These are phyloP conservation scores for Athene cunicularia DNA, from an alignment of 2,113 vertebrate species.

Conservation along the genomic window DNA sequence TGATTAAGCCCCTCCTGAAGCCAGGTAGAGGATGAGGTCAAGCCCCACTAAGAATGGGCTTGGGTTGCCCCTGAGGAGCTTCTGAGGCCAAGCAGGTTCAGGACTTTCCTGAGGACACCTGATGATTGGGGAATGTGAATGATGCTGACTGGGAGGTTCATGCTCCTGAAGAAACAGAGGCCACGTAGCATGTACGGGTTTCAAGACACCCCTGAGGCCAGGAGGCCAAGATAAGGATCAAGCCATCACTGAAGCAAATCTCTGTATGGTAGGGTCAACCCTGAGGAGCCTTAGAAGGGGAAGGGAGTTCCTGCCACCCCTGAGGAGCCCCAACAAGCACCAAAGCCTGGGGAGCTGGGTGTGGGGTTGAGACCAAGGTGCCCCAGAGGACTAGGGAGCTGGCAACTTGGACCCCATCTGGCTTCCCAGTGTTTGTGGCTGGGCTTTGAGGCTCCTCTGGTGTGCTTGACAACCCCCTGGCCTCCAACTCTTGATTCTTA, in stretches of 20 bases:
- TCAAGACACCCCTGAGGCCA: not conserved
- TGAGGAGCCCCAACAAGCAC: rapidly evolving
- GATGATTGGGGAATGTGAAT: not conserved
- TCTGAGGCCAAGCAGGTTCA: not conserved
- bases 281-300: not conserved
- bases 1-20: not conserved
- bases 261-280: not conserved
- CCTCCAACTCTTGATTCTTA: not conserved
- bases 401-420: not conserved
- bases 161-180: not conserved
- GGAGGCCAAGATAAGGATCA: not conserved
- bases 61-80: not conserved
- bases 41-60: not conserved
- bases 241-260: rapidly evolving
- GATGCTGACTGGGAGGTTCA: not conserved
- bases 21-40: not conserved
- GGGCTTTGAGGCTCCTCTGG: not conserved
- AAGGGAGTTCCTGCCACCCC: not conserved
- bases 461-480: not conserved
- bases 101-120: not conserved
- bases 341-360: not conserved
- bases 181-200: rapidly evolving
- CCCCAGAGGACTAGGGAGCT: not conserved
- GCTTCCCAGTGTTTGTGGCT: not conserved
- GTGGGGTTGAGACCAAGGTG: not conserved